Conservation (phyloP, 2,797 vertebrate genomes). For the Tapirus indicus region DNA sequence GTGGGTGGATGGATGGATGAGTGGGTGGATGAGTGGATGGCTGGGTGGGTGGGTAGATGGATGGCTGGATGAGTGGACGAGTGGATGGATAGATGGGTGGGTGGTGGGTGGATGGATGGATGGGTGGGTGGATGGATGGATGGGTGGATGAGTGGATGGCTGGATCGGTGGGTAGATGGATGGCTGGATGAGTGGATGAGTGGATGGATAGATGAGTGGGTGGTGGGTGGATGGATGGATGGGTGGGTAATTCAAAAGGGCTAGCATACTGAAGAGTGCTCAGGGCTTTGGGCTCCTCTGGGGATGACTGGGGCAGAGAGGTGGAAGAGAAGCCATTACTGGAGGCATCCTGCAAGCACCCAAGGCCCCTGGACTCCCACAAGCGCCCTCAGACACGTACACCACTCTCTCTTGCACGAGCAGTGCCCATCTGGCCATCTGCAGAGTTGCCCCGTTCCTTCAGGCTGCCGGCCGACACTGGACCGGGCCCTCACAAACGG, state of each 20-base stretch:
- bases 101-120: too few species aligned
- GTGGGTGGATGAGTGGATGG: too few species aligned
- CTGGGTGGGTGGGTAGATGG: fast-evolving
- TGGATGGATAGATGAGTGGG: not conserved
- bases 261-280: not conserved
- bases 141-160: fast-evolving
- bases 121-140: too few species aligned
- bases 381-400: fast-evolving
- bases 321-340: too few species aligned
- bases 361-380: fast-evolving
- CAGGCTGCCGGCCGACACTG: fast-evolving
- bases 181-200: not conserved
- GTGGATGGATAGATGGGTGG: not conserved
- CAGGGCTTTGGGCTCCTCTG: not conserved
- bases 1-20: too few species aligned
- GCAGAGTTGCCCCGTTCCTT: not conserved
- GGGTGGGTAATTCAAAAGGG: too few species aligned
- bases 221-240: not conserved
- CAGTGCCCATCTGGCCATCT: not conserved
- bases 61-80: not conserved
- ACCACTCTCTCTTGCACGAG: fast-evolving
- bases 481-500: not conserved
- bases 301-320: too few species aligned
- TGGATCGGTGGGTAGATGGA: not conserved
- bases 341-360: fast-evolving